A percentile compares a stretch with the other conserved stretches of the same genome.
Conservation (phyloP, 2,888 invertebrate genomes). For the Saturnia japonica region DNA sequence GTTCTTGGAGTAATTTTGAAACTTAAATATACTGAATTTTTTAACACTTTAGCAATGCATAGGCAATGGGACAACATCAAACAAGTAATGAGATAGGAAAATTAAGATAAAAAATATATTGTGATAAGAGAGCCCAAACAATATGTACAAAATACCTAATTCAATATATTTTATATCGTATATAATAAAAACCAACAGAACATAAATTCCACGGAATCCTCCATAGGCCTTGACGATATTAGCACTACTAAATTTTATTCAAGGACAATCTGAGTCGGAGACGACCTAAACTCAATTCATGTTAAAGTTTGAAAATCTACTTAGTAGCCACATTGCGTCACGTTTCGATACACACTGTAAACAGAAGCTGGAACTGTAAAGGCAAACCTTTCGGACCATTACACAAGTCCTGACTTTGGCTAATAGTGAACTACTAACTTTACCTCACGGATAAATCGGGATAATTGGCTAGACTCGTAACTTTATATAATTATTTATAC, state of each 20-base stretch:
- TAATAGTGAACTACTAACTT: conserved; percentile 50
- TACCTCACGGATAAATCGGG: conserved; percentile 45
- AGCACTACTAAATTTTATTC: not conserved
- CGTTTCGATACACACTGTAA: conserved; percentile 29
- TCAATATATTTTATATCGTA: not conserved
- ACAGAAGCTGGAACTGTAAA: conserved; percentile 43
- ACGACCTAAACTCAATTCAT: conserved; percentile 7
- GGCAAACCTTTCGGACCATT: conserved; percentile 48
- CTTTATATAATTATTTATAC: not conserved
- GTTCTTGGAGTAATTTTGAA: no score
- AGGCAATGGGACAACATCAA: no score
- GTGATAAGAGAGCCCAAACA: no score
- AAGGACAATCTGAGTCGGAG: not conserved
- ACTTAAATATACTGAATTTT: no score
- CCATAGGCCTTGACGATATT: not conserved
- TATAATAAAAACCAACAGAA: not conserved
- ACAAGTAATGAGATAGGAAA: no score
- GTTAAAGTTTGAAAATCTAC: conserved; percentile 18
- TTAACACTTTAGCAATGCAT: no score
- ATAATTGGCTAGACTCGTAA: conserved; percentile 36
- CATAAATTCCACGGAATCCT: not conserved
- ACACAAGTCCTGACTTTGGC: conserved; percentile 45
- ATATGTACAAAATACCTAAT: not conserved
- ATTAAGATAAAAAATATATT: no score
- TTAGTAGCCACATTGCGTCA: conserved; percentile 22